A percentile compares a stretch with the other conserved stretches of the same genome.
Conservation (phyloP, 2,113 vertebrate genomes). For the Rynchops niger region DNA sequence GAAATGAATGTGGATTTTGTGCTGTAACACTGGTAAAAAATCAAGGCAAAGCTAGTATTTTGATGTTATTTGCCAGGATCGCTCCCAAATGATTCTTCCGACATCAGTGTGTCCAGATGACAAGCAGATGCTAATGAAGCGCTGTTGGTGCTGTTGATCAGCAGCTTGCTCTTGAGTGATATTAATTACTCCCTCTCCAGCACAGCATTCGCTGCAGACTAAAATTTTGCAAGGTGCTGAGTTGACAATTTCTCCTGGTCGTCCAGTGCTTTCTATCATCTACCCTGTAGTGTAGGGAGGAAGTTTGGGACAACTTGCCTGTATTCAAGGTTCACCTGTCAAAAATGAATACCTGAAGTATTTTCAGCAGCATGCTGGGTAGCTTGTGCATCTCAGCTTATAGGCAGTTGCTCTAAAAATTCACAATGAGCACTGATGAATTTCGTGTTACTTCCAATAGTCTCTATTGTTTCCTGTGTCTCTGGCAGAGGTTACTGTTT, state of each 20-base stretch:
- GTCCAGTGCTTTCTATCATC: neutral
- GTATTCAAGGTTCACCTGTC: neutral
- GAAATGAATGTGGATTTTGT: neutral
- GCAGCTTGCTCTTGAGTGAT: neutral
- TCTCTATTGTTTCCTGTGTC: neutral
- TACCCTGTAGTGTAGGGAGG: neutral
- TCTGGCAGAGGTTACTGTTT: neutral
- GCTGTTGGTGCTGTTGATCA: neutral
- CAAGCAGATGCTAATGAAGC: neutral
- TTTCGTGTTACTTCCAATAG: neutral
- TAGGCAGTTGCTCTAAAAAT: neutral
- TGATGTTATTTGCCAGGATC: neutral
- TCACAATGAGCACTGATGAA: neutral
- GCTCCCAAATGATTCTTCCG: neutral
- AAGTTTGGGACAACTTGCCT: neutral
- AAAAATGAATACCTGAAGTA: neutral
- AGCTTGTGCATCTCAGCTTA: neutral
- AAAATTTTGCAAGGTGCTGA: neutral
- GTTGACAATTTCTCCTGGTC: neutral
- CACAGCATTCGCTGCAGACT: neutral
- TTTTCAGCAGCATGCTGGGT: neutral
- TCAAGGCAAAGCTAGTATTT: neutral
- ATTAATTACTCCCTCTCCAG: neutral
- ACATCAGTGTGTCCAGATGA: neutral
- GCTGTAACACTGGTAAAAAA: neutral